Conservation (phyloP, 1,140 invertebrate genomes). For the Drosophila tani region DNA sequence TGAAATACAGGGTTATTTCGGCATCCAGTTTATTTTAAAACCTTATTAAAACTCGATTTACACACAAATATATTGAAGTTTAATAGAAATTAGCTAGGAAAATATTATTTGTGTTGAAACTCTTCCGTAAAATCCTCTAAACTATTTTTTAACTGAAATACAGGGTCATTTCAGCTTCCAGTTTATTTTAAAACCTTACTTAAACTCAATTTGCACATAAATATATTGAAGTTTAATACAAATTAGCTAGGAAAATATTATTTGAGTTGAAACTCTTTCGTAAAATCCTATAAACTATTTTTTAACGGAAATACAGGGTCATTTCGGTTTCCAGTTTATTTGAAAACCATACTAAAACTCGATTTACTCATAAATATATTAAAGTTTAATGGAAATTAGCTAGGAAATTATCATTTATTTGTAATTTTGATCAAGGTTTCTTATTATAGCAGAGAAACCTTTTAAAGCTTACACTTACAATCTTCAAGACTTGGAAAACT, state of each 20-base stretch:
- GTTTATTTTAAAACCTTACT: too few species aligned
- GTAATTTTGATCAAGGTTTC: too few species aligned
- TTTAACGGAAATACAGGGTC: not conserved
- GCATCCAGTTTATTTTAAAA: not conserved
- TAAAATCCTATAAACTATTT: not conserved
- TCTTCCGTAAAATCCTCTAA: not conserved
- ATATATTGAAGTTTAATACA: too few species aligned
- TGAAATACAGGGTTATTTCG: not conserved
- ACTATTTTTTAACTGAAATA: not conserved
- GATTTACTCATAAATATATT: not conserved
- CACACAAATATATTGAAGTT: not conserved
- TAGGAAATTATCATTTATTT: not conserved
- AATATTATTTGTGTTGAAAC: too few species aligned
- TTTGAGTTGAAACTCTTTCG: not conserved
- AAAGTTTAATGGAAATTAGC: not conserved
- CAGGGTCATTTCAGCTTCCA: not conserved
- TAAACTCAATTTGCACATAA: too few species aligned
- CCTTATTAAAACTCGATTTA: too few species aligned
- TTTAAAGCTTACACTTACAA: not conserved
- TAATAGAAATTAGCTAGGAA: not conserved
- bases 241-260: not conserved
- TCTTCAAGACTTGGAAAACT: not conserved
- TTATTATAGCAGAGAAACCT: too few species aligned
- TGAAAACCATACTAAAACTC: too few species aligned
- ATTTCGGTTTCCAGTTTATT: not conserved